Conservation (phyloP, 2,113 vertebrate species). For the Rhombomys opimus region DNA sequence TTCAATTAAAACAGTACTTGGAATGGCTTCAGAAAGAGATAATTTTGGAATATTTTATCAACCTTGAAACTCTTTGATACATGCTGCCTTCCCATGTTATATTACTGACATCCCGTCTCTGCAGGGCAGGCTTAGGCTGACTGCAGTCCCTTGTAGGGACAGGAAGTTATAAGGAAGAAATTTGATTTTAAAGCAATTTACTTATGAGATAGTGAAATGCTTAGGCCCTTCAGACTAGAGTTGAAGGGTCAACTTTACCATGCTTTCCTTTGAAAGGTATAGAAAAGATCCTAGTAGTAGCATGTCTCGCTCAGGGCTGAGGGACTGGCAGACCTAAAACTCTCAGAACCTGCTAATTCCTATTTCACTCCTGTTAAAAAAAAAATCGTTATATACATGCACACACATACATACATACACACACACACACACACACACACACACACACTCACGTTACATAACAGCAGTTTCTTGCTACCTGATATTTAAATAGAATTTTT, state of each 20-base stretch:
- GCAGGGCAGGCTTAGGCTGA: not conserved
- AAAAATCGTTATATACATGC: too few species aligned
- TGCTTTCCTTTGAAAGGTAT: not conserved
- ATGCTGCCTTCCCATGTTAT: not conserved
- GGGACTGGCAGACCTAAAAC: not conserved
- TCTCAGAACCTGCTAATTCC: slow-evolving; percentile 32
- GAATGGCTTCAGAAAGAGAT: not conserved
- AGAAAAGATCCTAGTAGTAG: not conserved
- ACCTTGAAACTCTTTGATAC: not conserved
- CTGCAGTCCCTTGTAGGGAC: not conserved
- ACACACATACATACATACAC: not conserved
- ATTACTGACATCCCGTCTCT: not conserved
- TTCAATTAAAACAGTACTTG: not conserved
- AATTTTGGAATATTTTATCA: not conserved
- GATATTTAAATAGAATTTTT: slow-evolving; percentile 58
- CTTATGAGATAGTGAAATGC: not conserved
- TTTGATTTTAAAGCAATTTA: slow-evolving; percentile 40
- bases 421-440: not conserved
- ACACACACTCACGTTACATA: not conserved
- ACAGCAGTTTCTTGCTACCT: slow-evolving; percentile 14
- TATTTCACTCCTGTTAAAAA: not conserved
- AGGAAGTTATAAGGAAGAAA: not conserved
- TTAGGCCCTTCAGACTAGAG: not conserved
- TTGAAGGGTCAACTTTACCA: not conserved
- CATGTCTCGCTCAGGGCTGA: not conserved